phyloP scores from a whole-genome alignment of 1,140 invertebrate species.

The Chionoecetes opilio region DNA sequence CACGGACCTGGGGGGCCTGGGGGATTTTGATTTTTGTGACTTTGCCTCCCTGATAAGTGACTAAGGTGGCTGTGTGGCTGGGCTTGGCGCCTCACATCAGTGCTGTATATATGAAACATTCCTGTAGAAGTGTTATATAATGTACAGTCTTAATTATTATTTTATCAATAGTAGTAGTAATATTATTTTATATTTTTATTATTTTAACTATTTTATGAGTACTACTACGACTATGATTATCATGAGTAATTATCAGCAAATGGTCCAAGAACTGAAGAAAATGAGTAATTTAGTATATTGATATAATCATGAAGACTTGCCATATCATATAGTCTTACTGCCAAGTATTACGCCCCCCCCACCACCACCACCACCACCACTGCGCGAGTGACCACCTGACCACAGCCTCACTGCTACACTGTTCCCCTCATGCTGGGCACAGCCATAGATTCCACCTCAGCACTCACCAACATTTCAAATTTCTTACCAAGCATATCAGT shows the following conservation, averaged over 20 bases:
- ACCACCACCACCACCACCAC: constrained; percentile 68
- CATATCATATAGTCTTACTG: constrained; percentile 79
- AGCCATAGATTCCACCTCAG: constrained; percentile 69
- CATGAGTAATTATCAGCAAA: constrained; percentile 75
- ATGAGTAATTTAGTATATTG: constrained; percentile 76
- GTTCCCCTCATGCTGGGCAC: constrained; percentile 61
- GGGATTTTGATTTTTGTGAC: constrained; percentile 75
- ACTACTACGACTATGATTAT: constrained; percentile 67
- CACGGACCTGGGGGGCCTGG: constrained; percentile 47
- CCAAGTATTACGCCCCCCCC: constrained; percentile 73
- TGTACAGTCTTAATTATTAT: constrained; percentile 80
- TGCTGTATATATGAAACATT: constrained; percentile 80
- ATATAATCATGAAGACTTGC: constrained; percentile 75
- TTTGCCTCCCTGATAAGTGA: constrained; percentile 76
- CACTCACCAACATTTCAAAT: constrained; percentile 52
- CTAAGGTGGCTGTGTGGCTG: constrained; percentile 64
- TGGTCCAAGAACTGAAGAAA: constrained; percentile 74
- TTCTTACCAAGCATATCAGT: constrained; percentile 43
- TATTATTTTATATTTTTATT: constrained; percentile 57
- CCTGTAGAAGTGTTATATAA: constrained; percentile 79
- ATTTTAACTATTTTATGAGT: constrained; percentile 40
- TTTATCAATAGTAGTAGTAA: constrained; percentile 62
- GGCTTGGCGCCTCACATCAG: constrained; percentile 68
- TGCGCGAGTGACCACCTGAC: constrained; percentile 52
- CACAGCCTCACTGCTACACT: constrained; percentile 67